phyloP scores from a whole-genome alignment of 2,113 vertebrate genomes.

The Tetrax tetrax region DNA sequence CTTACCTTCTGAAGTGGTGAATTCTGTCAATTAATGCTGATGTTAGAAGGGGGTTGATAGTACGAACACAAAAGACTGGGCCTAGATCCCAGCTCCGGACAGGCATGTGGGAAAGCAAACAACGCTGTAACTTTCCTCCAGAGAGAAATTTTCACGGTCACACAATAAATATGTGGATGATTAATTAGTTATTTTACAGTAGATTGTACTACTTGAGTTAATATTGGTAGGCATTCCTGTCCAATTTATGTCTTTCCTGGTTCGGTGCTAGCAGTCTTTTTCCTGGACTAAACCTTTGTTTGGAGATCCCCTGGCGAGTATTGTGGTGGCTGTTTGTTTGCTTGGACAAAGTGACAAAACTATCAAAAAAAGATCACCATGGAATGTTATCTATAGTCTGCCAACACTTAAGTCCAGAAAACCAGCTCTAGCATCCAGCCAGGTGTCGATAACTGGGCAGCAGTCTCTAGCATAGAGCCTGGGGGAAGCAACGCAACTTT shows the following conservation, averaged over 20 bases:
- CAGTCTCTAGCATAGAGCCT: background rate
- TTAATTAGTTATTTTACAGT: background rate
- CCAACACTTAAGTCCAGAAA: background rate
- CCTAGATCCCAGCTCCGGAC: background rate
- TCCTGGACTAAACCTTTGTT: background rate
- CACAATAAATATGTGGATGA: background rate
- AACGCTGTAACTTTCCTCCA: background rate
- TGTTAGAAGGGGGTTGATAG: background rate
- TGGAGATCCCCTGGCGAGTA: background rate
- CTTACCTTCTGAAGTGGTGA: background rate
- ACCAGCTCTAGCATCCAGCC: background rate
- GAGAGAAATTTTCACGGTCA: background rate
- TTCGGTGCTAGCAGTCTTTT: background rate
- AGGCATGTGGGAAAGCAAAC: background rate
- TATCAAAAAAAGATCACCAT: rapidly evolving
- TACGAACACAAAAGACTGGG: background rate
- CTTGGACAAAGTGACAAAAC: background rate
- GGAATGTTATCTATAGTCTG: background rate
- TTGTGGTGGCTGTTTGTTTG: background rate
- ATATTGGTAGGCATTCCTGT: background rate
- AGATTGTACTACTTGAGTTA: background rate
- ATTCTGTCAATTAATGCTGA: background rate
- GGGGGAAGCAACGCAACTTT: background rate
- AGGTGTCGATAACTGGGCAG: background rate
- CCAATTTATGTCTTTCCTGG: background rate